Evolutionary conservation across 2,797 vertebrate species (phyloP).

Genomic region (Arctocebus calabarensis): DNA sequence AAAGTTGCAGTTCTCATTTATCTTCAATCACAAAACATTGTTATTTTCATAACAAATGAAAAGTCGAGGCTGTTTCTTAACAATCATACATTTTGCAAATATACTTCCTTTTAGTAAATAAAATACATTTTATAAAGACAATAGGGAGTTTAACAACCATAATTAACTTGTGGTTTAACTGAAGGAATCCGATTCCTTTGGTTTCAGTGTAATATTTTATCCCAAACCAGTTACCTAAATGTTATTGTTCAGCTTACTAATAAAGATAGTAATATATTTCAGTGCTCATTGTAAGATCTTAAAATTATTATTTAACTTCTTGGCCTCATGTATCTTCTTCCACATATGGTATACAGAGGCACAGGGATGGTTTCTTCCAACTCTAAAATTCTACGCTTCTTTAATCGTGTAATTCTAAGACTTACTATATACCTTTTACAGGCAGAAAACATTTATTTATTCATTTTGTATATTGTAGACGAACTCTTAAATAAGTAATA

Average conservation of each 20-base stretch:
- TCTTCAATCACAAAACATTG: not conserved
- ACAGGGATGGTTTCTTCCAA: not conserved
- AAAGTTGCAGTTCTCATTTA: not conserved
- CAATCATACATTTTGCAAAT: constrained; percentile 10
- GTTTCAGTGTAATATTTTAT: constrained; percentile 12
- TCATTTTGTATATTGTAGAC: not conserved
- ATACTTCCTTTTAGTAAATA: not conserved
- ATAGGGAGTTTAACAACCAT: not conserved
- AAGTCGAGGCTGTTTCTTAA: not conserved
- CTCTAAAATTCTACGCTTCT: constrained; percentile 14
- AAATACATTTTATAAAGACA: constrained; percentile 6
- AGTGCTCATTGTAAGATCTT: not conserved
- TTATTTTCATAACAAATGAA: constrained; percentile 25
- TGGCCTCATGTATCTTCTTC: not conserved
- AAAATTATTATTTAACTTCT: constrained; percentile 38
- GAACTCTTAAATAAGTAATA: constrained; percentile 54
- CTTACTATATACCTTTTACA: not conserved
- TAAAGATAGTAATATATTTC: constrained; percentile 1
- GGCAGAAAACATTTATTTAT: not conserved
- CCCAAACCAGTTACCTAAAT: constrained; percentile 13
- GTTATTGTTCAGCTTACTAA: not conserved
- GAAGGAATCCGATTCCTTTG: not conserved
- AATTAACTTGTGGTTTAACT: not conserved
- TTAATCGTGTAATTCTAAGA: not conserved
- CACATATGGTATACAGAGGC: not conserved